Conservation (phyloP, 2,113 vertebrate species). For the Gymnobelideus leadbeateri region DNA sequence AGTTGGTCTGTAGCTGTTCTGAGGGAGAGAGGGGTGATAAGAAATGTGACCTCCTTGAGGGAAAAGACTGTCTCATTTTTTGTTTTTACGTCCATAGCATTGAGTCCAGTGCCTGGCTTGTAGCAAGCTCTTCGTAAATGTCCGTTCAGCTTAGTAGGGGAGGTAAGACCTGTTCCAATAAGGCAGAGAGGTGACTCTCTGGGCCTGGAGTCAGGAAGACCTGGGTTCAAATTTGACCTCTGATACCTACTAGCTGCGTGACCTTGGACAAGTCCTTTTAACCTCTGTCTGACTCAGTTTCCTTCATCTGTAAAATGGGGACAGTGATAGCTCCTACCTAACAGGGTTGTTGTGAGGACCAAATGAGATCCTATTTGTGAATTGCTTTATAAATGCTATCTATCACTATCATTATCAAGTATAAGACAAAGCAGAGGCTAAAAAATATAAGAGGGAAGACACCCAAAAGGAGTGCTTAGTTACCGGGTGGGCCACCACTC, state of each 20-base stretch:
- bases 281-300: not conserved
- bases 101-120: not conserved
- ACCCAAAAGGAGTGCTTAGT: not conserved
- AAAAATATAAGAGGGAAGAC: not conserved
- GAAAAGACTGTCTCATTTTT: not conserved
- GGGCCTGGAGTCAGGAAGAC: not conserved
- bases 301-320: not conserved
- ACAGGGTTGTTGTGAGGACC: not conserved
- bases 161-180: not conserved
- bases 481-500: not conserved
- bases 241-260: not conserved
- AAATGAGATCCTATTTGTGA: not conserved
- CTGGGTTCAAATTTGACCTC: not conserved
- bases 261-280: not conserved
- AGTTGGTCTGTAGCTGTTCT: not conserved
- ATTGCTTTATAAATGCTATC: not conserved
- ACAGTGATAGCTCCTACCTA: not conserved
- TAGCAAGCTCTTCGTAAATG: not conserved
- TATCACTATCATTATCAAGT: not conserved
- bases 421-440: not conserved
- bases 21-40: not conserved
- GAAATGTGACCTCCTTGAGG: not conserved
- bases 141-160: not conserved
- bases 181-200: not conserved
- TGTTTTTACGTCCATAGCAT: not conserved